Evolutionary conservation across 2,797 vertebrate species (phyloP).

Genomic region (Cuniculus paca): DNA sequence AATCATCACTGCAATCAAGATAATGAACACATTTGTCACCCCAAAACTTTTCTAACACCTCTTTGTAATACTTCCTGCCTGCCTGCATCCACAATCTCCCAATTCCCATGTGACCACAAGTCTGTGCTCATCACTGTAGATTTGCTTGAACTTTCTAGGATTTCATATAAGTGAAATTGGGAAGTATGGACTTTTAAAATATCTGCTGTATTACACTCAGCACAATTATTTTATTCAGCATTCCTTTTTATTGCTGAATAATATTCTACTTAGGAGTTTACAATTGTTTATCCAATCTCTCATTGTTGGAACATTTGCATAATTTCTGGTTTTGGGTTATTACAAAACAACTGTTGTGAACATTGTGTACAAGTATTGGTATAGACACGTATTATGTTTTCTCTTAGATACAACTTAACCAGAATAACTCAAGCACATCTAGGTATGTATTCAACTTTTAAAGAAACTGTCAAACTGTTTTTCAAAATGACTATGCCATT

Average conservation of each 20-base stretch:
- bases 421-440: neutral
- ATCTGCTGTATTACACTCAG: neutral
- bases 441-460: neutral
- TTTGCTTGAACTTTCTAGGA: neutral
- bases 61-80: neutral
- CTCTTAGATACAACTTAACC: neutral
- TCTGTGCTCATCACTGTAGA: neutral
- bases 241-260: neutral
- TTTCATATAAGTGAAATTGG: neutral
- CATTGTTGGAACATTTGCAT: neutral
- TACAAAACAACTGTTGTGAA: neutral
- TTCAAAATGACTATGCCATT: neutral
- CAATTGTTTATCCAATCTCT: neutral
- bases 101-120: neutral
- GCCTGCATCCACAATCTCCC: neutral
- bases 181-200: neutral
- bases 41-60: neutral
- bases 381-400: neutral
- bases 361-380: neutral
- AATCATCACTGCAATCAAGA: no score
- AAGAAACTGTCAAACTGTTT: conserved; percentile 2
- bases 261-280: neutral
- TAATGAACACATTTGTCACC: neutral
- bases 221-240: neutral
- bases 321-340: neutral